Evolutionary conservation across 2,797 vertebrate species (phyloP), one percentile per base, ranked within the genome.

Genomic region (Moxostoma hubbsi): DNA sequence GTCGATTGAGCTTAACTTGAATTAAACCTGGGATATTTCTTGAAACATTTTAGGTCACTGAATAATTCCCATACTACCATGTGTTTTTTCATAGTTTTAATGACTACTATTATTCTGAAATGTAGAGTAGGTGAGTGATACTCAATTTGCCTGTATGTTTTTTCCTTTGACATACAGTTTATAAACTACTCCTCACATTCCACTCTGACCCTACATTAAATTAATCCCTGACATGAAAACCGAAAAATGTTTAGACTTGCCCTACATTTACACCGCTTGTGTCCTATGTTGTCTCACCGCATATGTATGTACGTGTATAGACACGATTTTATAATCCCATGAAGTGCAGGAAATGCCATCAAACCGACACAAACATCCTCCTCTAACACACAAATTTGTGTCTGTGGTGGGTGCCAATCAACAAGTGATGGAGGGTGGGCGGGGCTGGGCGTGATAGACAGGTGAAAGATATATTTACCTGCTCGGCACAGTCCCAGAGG

Each of bases 401-500:
- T 8, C 36, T 36, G 36, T 36, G 36, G 36, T 64, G 15, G 11
- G 36, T 5, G 24, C 8, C 5, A 43, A 10, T 4, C n/a, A 7
- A 46, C 4, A 13, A 3, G 6, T 43, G 36, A 36, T 36, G 2
- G 36, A 36, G 3, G 57, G 46, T 46, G 53, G 46, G 11, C 46
- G 9, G 16, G n/a, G 36, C 36, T 74, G 12, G 36, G 11, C 8
- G 36, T 51, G 49, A 75, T 58, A 43, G 58, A n/a, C 66, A 46
- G 45, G 46, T 62, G 47, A 9, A n/a, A 64, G 3, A 57, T 9
- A 4, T 7, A 9, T 86, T 85, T 82, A 97, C 97, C 96, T 95
- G 89, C 85, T 98, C 97, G 0, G 97, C 97, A 0, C 77, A 89
- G 84, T 97, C 95, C 97, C 97, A 99, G 18, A 96, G 93, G 0